phyloP scores from a whole-genome alignment of 2,797 vertebrate genomes.

The Poeciliopsis gracilis region DNA sequence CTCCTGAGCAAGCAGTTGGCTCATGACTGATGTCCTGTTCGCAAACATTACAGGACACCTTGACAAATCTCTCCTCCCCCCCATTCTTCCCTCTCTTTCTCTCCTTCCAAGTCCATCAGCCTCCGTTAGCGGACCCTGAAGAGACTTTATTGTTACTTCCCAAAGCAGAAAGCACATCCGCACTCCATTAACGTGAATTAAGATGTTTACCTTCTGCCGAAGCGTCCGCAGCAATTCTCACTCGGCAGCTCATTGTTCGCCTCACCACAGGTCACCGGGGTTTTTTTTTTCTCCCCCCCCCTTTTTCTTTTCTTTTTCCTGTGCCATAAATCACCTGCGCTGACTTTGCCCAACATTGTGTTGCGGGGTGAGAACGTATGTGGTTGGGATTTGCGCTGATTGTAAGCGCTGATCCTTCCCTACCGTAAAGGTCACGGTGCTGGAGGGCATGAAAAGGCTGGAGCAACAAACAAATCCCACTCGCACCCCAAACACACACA shows the following conservation, averaged over 20 bases:
- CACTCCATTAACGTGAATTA: constrained; percentile 59
- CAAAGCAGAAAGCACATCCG: constrained; percentile 36
- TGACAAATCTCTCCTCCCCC: constrained; percentile 7
- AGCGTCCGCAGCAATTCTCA: constrained; percentile 30
- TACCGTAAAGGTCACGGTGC: constrained; percentile 51
- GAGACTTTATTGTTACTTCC: constrained; percentile 57
- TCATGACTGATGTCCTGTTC: constrained; percentile 33
- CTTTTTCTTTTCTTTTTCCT: constrained; percentile 13
- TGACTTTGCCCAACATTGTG: constrained; percentile 33
- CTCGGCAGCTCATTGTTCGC: constrained; percentile 54
- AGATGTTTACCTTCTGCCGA: constrained; percentile 62
- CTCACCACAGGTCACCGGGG: constrained; percentile 47
- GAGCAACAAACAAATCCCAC: constrained; percentile 51
- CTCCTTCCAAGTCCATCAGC: constrained; percentile 25
- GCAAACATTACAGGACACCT: constrained; percentile 50
- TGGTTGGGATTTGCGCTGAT: constrained; percentile 58
- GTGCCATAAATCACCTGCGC: constrained; percentile 59
- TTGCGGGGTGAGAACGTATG: constrained; percentile 38
- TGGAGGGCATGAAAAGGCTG: constrained; percentile 36
- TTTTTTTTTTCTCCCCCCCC: too few species aligned
- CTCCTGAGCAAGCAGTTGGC: constrained; percentile 56
- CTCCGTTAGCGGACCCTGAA: constrained; percentile 25
- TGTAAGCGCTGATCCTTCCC: constrained; percentile 58
- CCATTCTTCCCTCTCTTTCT: not conserved
- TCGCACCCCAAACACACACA: too few species aligned